phyloP scores from a whole-genome alignment of 1,140 invertebrate genomes.

The Drosophila gunungcola region DNA sequence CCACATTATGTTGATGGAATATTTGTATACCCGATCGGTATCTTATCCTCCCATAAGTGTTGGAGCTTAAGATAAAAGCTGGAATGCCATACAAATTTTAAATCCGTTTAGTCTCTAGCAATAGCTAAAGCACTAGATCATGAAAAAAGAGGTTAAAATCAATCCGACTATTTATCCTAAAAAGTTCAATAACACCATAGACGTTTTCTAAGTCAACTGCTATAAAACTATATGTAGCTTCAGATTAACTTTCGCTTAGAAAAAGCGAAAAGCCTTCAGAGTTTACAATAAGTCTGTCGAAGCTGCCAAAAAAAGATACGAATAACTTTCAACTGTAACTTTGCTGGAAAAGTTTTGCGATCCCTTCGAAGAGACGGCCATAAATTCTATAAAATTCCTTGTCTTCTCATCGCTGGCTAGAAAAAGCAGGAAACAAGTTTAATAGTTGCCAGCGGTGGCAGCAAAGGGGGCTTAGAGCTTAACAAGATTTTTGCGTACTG shows the following conservation, averaged over 20 bases:
- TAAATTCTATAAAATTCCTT: conserved; percentile 77
- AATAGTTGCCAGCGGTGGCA: conserved; percentile 62
- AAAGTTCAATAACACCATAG: background rate
- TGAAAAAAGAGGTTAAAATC: background rate
- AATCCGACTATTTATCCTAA: background rate
- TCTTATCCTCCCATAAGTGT: conserved; percentile 26
- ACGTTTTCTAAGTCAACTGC: background rate
- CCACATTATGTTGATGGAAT: conserved; percentile 40
- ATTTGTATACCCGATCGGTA: conserved; percentile 30
- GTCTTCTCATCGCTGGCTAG: conserved; percentile 2
- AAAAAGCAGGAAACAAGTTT: conserved; percentile 77
- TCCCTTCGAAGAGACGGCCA: conserved; percentile 70
- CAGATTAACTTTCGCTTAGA: conserved; percentile 25
- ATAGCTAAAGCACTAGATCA: background rate
- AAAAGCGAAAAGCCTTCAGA: conserved; percentile 20
- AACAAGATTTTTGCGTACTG: conserved; percentile 59
- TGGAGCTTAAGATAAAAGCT: background rate
- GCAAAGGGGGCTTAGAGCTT: conserved; percentile 43
- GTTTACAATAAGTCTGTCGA: background rate
- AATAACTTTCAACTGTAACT: conserved; percentile 39
- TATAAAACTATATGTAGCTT: background rate
- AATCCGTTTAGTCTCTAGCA: background rate
- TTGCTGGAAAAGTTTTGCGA: conserved; percentile 57
- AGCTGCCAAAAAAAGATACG: conserved; percentile 44
- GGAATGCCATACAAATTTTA: conserved; percentile 21